Base-by-base conservation (phyloP, 1,140 invertebrate species). In the Phthorimaea operculella region DNA sequence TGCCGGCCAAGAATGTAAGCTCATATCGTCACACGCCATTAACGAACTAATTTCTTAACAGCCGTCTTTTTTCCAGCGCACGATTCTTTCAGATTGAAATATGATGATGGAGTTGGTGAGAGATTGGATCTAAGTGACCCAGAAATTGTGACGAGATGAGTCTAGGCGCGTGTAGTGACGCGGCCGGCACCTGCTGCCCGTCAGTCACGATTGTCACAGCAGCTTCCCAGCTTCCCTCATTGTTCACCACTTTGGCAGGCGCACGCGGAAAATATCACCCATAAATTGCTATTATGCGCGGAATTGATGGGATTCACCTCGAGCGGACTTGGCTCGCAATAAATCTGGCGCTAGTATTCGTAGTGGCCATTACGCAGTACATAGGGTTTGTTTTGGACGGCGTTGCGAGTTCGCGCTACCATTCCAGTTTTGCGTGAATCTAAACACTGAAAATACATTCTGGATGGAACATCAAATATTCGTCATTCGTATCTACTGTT, bases 251-350 rank as follows among this genome's bases (percentile, higher is more conserved):
- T 28, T 70, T 70, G 67, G 67, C 67, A 70, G 17, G 16, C 15
- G 18, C 47, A 60, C 51, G 52, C 55, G 58, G 59, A 68, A 61
- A 47, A 47, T 47, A 47, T 47, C 4, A 15, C 14, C 16, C 44
- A 47, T 47, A 47, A 47, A 47, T 47, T 16, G 44, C 44, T 47
- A 47, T 47, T 47, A 47, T 47, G 45, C 48, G 12, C 33, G 33
- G 48, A 66, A 68, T 65, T 63, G 57, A 67, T 67, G 59, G 42
- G 52, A 59, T 67, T 58, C 51, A 50, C 28, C 50, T 52, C 52
- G 48, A 33, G 14, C 14, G 8, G 44, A 47, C 15, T 47, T 47
- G 44, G 44, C 44, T 5, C 15, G 12, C 11, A 47, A 47, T 16
- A 47, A 15, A 47, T 47, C 44, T 47, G 44, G 36, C 36, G 36